phyloP scores from a whole-genome alignment of 2,888 invertebrate genomes.

The Caradrina clavipalpis region DNA sequence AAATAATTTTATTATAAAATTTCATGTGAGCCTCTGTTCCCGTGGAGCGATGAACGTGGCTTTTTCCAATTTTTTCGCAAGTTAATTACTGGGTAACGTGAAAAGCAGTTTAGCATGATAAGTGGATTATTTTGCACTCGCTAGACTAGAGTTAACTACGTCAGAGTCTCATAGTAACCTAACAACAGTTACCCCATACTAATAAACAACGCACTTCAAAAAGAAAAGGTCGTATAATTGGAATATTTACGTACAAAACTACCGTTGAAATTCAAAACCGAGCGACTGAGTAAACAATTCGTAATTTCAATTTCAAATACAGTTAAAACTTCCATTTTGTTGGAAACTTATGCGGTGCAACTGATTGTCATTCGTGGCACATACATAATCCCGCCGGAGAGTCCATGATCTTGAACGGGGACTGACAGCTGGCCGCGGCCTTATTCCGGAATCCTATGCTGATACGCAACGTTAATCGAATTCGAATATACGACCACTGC shows the following conservation, averaged over 20 bases:
- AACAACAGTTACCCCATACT: slow-evolving; percentile 25
- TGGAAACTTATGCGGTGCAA: slow-evolving; percentile 75
- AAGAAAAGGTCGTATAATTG: slow-evolving; percentile 36
- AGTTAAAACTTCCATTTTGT: slow-evolving; percentile 75
- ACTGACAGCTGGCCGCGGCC: slow-evolving; percentile 75
- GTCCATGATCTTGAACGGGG: slow-evolving; percentile 84
- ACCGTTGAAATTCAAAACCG: slow-evolving; percentile 58
- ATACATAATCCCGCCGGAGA: slow-evolving; percentile 82
- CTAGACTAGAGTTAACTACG: slow-evolving; percentile 39
- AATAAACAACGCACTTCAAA: slow-evolving; percentile 15
- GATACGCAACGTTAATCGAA: slow-evolving; percentile 72
- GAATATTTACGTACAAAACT: slow-evolving; percentile 36
- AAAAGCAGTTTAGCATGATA: slow-evolving; percentile 30
- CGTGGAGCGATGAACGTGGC: slow-evolving; percentile 19
- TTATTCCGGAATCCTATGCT: slow-evolving; percentile 74
- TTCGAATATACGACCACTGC: slow-evolving; percentile 55
- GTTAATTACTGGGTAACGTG: slow-evolving; percentile 40
- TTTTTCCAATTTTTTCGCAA: slow-evolving; percentile 26
- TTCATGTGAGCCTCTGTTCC: slow-evolving; percentile 52
- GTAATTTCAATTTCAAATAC: slow-evolving; percentile 76
- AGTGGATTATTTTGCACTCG: slow-evolving; percentile 36
- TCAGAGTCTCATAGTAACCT: not conserved
- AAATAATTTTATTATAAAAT: slow-evolving; percentile 70
- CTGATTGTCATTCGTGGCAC: slow-evolving; percentile 85
- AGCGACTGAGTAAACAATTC: slow-evolving; percentile 64